phyloP scores from a whole-genome alignment of 30 jellyfish, hydroid and myxozoan species.

The Morbakka virulenta region DNA sequence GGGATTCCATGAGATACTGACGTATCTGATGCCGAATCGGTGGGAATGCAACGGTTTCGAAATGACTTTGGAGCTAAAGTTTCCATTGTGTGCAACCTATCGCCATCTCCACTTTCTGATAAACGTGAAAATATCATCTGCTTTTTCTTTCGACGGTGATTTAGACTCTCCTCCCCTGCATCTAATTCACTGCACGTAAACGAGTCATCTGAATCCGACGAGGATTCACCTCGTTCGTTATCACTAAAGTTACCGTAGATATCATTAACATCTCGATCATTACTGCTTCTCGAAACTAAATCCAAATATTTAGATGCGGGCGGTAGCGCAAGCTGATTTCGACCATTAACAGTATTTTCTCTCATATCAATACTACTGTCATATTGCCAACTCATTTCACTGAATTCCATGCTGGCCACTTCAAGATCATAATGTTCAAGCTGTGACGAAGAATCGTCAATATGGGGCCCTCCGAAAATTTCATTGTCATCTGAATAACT shows the following conservation, averaged over 20 bases:
- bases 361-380: slow-evolving; percentile 56
- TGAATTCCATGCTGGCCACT: slow-evolving; percentile 77
- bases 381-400: slow-evolving; percentile 92
- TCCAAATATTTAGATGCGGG: slow-evolving; percentile 35
- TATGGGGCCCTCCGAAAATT: slow-evolving; percentile 20
- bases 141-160: slow-evolving; percentile 40
- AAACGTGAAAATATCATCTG: slow-evolving; percentile 26
- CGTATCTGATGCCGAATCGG: too few species aligned
- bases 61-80: slow-evolving; percentile 30
- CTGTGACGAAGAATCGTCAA: slow-evolving; percentile 56
- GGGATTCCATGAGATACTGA: slow-evolving; percentile 49
- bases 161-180: slow-evolving; percentile 55
- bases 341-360: slow-evolving; percentile 30
- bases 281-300: slow-evolving; percentile 33
- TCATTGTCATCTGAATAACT: slow-evolving; percentile 41
- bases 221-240: slow-evolving; percentile 39
- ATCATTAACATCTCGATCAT: slow-evolving; percentile 44
- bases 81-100: slow-evolving; percentile 25
- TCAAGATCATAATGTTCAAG: slow-evolving; percentile 77
- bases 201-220: slow-evolving; percentile 77
- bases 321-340: slow-evolving; percentile 38
- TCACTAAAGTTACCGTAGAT: slow-evolving; percentile 39
- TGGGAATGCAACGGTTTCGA: too few species aligned
- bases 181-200: slow-evolving; percentile 86
- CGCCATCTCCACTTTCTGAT: slow-evolving; percentile 17